phyloP scores from a whole-genome alignment of 2,797 vertebrate species.

The Emys orbicularis region DNA sequence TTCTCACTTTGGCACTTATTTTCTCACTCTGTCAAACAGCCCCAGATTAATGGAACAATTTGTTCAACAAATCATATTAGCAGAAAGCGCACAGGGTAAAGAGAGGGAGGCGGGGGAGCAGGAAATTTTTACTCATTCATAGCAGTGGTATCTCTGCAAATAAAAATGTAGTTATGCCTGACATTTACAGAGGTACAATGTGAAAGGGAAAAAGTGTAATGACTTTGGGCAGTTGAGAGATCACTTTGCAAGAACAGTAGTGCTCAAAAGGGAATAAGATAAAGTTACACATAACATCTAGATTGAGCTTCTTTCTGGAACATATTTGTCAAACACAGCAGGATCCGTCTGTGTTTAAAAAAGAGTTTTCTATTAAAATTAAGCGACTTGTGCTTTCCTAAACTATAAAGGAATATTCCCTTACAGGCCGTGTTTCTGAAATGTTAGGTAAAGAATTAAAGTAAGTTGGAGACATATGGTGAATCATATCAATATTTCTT shows the following conservation, averaged over 20 bases:
- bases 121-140: conserved; percentile 86
- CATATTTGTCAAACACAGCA: conserved; percentile 83
- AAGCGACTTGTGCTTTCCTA: conserved; percentile 70
- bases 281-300: conserved; percentile 85
- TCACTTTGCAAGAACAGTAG: conserved; percentile 84
- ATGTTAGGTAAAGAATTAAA: conserved; percentile 59
- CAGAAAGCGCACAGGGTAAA: conserved; percentile 88
- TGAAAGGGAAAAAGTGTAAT: conserved; percentile 88
- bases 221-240: conserved; percentile 88
- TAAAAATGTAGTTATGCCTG: conserved; percentile 92
- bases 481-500: conserved; percentile 35
- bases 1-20: conserved; percentile 90
- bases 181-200: conserved; percentile 91
- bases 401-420: conserved; percentile 39
- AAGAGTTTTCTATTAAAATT: conserved; percentile 82
- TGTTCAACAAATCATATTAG: conserved; percentile 96
- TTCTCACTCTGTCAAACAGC: conserved; percentile 91
- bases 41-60: conserved; percentile 95
- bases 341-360: conserved; percentile 73
- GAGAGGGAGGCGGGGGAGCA: conserved; percentile 84
- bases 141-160: conserved; percentile 89
- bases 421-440: conserved; percentile 53
- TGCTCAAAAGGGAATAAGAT: conserved; percentile 86
- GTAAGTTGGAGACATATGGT: conserved; percentile 10
- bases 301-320: conserved; percentile 83